Conservation (phyloP, 2,113 vertebrate genomes). For the Platichthys stellatus region DNA sequence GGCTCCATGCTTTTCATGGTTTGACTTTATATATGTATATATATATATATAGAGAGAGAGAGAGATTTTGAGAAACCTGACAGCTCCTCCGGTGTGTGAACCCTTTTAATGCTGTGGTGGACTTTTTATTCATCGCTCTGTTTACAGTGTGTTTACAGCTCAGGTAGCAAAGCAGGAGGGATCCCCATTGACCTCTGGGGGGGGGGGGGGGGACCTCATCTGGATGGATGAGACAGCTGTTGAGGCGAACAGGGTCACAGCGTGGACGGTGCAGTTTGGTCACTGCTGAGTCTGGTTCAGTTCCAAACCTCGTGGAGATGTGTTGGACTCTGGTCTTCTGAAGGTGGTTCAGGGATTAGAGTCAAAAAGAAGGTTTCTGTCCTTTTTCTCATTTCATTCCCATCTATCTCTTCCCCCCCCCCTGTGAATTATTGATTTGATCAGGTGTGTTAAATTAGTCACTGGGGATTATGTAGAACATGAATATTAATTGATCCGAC, state of each 20-base stretch:
- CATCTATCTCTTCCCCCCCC: neutral
- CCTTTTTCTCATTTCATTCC: constrained; percentile 39
- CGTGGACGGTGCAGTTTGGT: neutral
- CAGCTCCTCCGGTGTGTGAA: neutral
- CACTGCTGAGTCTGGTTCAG: neutral
- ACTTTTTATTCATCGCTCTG: neutral
- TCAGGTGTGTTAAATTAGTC: constrained; percentile 79
- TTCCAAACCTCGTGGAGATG: neutral
- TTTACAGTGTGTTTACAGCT: constrained; percentile 3
- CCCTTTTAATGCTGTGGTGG: neutral
- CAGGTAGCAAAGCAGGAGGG: neutral
- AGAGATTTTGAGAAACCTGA: neutral
- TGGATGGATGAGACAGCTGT: neutral
- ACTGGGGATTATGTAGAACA: constrained; percentile 71
- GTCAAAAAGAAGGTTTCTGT: neutral
- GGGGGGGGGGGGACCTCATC: neutral
- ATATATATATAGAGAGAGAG: too few relatives aligned
- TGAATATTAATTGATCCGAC: constrained; percentile 78
- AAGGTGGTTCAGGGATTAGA: neutral
- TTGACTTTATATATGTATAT: too few relatives aligned
- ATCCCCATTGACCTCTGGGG: neutral
- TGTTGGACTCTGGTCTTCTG: neutral
- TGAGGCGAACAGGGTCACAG: neutral
- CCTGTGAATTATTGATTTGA: constrained; percentile 76
- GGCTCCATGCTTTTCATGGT: constrained; percentile 53